These are phyloP conservation scores for Mallateleia sp. DNA, from an alignment of 2,888 invertebrate genomes.

Conservation along the genomic window DNA sequence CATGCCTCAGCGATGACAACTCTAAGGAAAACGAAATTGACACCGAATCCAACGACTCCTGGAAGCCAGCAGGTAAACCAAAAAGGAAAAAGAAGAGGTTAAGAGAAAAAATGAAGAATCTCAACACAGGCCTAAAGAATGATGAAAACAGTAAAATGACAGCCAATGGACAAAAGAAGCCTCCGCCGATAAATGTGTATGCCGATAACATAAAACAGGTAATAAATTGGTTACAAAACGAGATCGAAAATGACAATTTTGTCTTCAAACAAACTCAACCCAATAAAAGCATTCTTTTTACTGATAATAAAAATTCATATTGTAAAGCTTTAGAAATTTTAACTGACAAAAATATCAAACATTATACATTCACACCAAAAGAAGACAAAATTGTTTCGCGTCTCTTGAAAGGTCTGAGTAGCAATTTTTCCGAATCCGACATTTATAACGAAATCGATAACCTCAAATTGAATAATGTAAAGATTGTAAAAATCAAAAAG, in stretches of 20 bases:
- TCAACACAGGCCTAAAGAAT: too few species aligned
- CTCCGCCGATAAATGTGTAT: background rate
- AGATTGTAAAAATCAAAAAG: conserved; percentile 8
- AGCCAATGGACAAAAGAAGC: too few species aligned
- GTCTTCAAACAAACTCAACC: conserved; percentile 4
- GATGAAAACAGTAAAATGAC: too few species aligned
- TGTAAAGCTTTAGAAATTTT: background rate
- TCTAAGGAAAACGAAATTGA: too few species aligned
- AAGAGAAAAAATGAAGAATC: too few species aligned
- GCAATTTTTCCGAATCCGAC: background rate
- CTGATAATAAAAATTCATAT: background rate
- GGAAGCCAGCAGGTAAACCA: too few species aligned
- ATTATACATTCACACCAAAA: conserved; percentile 20
- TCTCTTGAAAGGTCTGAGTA: background rate
- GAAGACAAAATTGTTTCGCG: conserved; percentile 24
- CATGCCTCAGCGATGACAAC: too few species aligned
- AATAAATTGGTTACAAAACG: background rate
- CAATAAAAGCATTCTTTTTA: background rate
- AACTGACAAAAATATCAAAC: background rate
- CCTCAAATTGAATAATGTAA: conserved; percentile 10
- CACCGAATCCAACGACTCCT: too few species aligned
- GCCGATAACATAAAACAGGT: background rate
- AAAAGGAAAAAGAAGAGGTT: too few species aligned
- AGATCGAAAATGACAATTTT: background rate
- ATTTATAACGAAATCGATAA: background rate